Conservation (phyloP, 2,797 vertebrate genomes). For the Lepilemur septentrionalis region DNA sequence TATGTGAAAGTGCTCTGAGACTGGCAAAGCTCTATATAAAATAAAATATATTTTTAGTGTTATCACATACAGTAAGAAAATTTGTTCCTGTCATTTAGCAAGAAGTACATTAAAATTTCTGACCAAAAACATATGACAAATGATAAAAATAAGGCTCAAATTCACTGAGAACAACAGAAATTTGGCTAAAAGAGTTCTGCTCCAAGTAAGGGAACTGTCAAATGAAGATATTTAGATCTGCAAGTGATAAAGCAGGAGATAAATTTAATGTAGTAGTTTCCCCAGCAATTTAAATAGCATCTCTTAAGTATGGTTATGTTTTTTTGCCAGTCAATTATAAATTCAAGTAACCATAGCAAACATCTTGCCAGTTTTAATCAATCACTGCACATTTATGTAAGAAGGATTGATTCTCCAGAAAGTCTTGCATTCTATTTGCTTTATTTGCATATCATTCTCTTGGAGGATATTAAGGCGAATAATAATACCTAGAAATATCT, state of each 20-base stretch:
- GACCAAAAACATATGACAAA: background rate
- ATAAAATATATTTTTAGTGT: background rate
- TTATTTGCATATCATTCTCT: background rate
- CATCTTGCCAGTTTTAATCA: background rate
- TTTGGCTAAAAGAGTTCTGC: background rate
- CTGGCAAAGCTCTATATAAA: background rate
- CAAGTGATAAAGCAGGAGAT: background rate
- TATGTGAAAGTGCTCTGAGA: background rate
- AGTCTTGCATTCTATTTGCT: background rate
- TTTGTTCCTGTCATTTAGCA: background rate
- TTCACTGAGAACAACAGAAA: slow-evolving; percentile 18
- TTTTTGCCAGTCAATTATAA: slow-evolving; percentile 19
- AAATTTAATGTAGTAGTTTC: background rate
- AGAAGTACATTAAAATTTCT: background rate
- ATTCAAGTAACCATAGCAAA: slow-evolving; percentile 32
- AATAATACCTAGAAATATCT: background rate
- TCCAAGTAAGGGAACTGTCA: background rate
- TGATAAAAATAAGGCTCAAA: background rate
- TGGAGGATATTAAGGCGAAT: background rate
- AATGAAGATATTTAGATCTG: background rate
- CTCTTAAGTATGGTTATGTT: slow-evolving; percentile 28
- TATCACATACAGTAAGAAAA: background rate
- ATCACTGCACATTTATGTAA: background rate
- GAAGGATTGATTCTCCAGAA: background rate
- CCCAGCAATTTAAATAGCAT: background rate